Evolutionary conservation across 2,888 invertebrate species (phyloP), one percentile per base, ranked within the genome.

Genomic region (Aphodius sticticus): DNA sequence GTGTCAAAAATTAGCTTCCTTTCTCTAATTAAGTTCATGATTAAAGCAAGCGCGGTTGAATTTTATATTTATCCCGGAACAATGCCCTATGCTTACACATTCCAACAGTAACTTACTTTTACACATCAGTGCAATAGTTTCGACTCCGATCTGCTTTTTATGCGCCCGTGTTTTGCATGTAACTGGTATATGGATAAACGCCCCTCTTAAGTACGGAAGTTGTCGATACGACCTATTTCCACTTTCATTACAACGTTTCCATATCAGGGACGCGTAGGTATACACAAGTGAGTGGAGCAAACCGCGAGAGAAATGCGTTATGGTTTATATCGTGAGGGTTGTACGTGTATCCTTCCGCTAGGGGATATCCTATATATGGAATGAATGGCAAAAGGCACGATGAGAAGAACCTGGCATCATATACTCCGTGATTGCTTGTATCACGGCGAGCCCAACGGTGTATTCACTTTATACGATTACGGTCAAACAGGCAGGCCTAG

Each of bases 311-410:
- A 53, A 9, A 9, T 12, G 9, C 53, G 9, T 53, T 53, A 9
- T 53, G 53, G 53, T 53, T 53, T 53, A 53, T 5, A 53, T 53
- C 53, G 12, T 3, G 12, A 53, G 12, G 53, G 53, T 53, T 53
- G 7, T 53, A 53, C 12, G 53, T 53, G 4, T 53, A 53, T 9
- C 3, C 53, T 53, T 7, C 53, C 53, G 12, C 53, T 53, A 53
- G 53, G 53, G 53, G 12, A 53, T 53, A 53, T 53, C 53, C 12
- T 5, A 1, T 53, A 12, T 53, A 53, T 53, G 53, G 53, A 53
- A 53, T 53, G 53, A 53, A 53, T 53, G 53, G 53, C 53, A 53
- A 53, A 53, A 53, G 53, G 53, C 53, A 53, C 53, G 53, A 53
- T 53, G 53, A 7, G 12, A 53, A 53, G 3, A 53, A 53, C 53